These are phyloP conservation scores for Scalopus aquaticus DNA, from an alignment of 2,113 vertebrate genomes.

Conservation along the genomic window DNA sequence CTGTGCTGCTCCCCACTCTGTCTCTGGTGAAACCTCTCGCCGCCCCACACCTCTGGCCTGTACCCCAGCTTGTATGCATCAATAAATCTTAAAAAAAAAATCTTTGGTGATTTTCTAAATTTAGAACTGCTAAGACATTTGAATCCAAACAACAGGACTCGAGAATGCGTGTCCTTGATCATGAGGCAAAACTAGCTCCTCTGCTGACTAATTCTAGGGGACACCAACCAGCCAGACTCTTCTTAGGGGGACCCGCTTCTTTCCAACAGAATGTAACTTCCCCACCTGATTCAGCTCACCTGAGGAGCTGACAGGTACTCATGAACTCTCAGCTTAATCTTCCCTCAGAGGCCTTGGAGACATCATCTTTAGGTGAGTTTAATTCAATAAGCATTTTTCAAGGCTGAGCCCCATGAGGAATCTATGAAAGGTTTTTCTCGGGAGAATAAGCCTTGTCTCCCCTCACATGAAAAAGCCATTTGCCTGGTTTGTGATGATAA, in stretches of 20 bases:
- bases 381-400: background rate
- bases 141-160: background rate
- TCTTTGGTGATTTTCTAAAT: background rate
- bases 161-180: background rate
- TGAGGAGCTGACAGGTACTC: background rate
- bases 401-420: background rate
- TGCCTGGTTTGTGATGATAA: background rate
- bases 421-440: background rate
- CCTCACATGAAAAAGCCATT: background rate
- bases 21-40: too few species aligned
- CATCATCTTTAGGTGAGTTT: background rate
- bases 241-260: background rate
- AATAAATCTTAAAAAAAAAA: too few species aligned
- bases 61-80: too few species aligned
- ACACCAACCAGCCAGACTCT: rapidly evolving
- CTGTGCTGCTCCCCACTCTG: too few species aligned
- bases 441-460: background rate
- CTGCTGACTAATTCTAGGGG: background rate
- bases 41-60: too few species aligned
- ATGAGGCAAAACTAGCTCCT: background rate
- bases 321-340: background rate
- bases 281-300: background rate
- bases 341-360: background rate
- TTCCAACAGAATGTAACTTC: background rate
- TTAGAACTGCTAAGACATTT: background rate